Percentiles rank a stretch among this genome's conserved stretches.
Conservation (phyloP, 1,140 invertebrate genomes). For the Drosophila sechellia region DNA sequence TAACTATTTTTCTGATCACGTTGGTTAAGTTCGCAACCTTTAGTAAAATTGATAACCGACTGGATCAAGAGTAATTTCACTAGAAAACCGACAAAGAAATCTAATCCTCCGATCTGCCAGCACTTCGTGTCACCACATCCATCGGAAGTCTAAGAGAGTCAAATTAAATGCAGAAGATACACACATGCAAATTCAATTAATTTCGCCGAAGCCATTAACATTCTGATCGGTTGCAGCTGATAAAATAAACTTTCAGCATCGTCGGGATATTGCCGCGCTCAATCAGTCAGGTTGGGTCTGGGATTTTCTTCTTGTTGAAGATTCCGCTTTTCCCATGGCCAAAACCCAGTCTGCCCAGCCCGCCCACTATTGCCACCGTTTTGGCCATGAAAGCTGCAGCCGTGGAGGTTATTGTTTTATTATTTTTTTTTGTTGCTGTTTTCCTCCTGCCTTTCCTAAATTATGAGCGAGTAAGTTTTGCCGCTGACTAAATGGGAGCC, state of each 20-base stretch:
- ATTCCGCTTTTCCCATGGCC: constrained; percentile 52
- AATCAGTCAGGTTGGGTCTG: constrained; percentile 34
- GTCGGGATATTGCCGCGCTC: constrained; percentile 40
- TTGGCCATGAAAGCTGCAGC: constrained; percentile 53
- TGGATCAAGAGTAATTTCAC: no score
- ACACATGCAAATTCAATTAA: constrained; percentile 39
- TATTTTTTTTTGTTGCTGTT: constrained; percentile 9
- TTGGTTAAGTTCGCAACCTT: not conserved
- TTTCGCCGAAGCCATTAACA: constrained; percentile 33
- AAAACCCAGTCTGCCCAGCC: constrained; percentile 33
- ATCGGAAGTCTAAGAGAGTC: constrained; percentile 20
- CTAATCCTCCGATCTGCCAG: constrained; percentile 2
- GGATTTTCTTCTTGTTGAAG: not conserved
- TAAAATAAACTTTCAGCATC: constrained; percentile 31
- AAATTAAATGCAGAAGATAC: constrained; percentile 37
- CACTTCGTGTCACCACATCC: constrained; percentile 8
- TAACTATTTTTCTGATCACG: not conserved
- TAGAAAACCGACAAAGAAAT: not conserved
- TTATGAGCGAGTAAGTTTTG: constrained; percentile 58
- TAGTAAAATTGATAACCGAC: not conserved
- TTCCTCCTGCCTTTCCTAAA: constrained; percentile 41
- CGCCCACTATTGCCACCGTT: constrained; percentile 63
- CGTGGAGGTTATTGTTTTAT: constrained; percentile 24
- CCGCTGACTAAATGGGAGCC: constrained; percentile 55
- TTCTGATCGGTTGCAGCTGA: constrained; percentile 38